Percentiles rank a stretch among this genome's conserved stretches.
phyloP scores from a whole-genome alignment of 1,140 invertebrate genomes.

The Ctenoplectra terminalis region DNA sequence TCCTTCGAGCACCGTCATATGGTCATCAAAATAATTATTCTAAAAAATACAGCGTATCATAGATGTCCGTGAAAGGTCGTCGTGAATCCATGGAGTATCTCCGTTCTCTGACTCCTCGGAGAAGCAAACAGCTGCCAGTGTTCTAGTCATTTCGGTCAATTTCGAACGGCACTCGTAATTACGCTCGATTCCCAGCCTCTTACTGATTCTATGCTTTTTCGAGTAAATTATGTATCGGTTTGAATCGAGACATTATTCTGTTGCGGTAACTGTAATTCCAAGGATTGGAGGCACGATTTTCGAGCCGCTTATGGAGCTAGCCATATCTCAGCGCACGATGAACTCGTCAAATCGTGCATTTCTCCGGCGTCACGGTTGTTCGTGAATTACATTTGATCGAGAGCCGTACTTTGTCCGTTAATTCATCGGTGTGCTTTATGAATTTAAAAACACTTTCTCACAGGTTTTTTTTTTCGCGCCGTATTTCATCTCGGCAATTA shows the following conservation, averaged over 20 bases:
- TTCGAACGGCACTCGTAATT: constrained; percentile 30
- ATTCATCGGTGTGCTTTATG: too few species aligned
- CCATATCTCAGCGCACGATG: neutral
- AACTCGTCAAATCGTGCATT: neutral
- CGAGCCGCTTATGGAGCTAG: neutral
- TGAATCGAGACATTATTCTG: neutral
- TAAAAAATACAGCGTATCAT: too few species aligned
- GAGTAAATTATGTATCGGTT: constrained; percentile 32
- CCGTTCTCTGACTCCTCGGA: too few species aligned
- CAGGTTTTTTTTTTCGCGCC: neutral
- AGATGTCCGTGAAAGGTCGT: too few species aligned
- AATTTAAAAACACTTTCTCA: neutral
- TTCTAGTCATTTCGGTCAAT: neutral
- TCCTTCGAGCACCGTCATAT: too few species aligned
- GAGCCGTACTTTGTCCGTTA: neutral
- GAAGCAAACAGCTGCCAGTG: neutral
- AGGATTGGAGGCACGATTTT: neutral
- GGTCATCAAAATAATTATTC: too few species aligned
- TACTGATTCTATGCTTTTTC: neutral
- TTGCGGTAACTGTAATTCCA: constrained; percentile 2
- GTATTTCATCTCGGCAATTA: neutral
- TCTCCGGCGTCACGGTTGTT: neutral
- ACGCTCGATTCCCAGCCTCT: too few species aligned
- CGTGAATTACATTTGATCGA: neutral
- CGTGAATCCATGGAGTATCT: too few species aligned